phyloP scores from a whole-genome alignment of 1,140 invertebrate genomes.

The Globodera rostochiensis region DNA sequence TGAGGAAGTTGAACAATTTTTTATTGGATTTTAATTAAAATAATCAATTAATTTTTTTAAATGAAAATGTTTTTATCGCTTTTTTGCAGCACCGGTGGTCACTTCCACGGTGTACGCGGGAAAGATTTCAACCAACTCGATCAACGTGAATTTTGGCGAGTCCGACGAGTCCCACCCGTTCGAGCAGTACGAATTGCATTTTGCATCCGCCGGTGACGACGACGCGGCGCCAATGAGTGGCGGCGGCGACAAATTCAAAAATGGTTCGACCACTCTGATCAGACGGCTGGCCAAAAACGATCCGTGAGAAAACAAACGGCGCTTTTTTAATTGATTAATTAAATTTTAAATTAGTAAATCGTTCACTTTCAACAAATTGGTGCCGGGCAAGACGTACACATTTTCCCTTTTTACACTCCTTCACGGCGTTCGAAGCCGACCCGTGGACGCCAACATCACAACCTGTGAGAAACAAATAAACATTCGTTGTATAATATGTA shows the following conservation, averaged over 20 bases:
- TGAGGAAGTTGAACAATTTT: neutral
- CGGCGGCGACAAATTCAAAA: slow-evolving; percentile 37
- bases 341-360: slow-evolving; percentile 48
- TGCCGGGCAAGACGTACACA: slow-evolving; percentile 62
- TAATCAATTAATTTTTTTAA: no score
- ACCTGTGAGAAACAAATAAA: slow-evolving; percentile 52
- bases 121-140: slow-evolving; percentile 60
- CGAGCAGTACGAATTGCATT: slow-evolving; percentile 58
- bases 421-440: slow-evolving; percentile 57
- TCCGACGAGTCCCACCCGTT: slow-evolving; percentile 61
- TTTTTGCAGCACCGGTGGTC: slow-evolving; percentile 57
- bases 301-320: slow-evolving; percentile 42
- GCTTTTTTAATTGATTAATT: no score
- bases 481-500: neutral
- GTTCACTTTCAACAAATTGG: slow-evolving; percentile 65
- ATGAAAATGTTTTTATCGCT: no score
- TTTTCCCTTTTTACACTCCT: slow-evolving; percentile 60
- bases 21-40: slow-evolving; percentile 6
- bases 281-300: slow-evolving; percentile 58
- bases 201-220: slow-evolving; percentile 38
- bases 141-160: slow-evolving; percentile 64
- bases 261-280: slow-evolving; percentile 46
- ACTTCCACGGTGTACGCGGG: slow-evolving; percentile 63
- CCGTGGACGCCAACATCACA: slow-evolving; percentile 56
- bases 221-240: neutral